These are phyloP conservation scores for Ursus arctos DNA, from an alignment of 2,113 vertebrate genomes.

Conservation along the genomic window DNA sequence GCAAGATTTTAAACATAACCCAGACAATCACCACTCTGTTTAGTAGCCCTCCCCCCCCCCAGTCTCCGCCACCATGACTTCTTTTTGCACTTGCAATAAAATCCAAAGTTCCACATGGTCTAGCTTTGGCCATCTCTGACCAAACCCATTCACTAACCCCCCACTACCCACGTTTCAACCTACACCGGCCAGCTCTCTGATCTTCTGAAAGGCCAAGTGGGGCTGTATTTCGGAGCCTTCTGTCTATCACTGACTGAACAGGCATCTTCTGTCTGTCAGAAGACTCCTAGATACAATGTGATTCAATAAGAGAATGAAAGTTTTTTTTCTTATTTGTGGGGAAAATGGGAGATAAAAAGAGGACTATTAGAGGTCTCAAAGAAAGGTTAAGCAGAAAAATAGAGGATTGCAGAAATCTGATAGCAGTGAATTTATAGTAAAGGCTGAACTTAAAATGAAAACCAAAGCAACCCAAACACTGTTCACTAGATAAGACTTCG, in stretches of 20 bases:
- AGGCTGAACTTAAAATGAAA: constrained; percentile 52
- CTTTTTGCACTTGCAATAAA: neutral
- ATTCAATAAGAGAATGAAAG: neutral
- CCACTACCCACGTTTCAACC: neutral
- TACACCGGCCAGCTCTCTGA: neutral
- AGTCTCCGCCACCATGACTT: neutral
- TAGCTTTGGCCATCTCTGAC: neutral
- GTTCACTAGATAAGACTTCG: neutral
- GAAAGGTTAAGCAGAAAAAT: constrained; percentile 13
- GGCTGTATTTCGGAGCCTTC: neutral
- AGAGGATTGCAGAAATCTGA: neutral
- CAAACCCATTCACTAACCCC: neutral
- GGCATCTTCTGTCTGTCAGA: neutral
- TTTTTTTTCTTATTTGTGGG: neutral
- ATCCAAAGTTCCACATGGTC: neutral
- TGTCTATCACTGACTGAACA: neutral
- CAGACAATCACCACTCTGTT: neutral
- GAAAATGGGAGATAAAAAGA: neutral
- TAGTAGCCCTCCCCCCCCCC: neutral
- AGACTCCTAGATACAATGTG: neutral
- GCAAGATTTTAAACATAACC: neutral
- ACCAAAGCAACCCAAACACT: constrained; percentile 9
- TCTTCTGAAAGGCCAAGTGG: neutral
- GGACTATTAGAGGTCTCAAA: neutral
- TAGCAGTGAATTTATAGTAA: constrained; percentile 6